Conservation (phyloP, 1,140 invertebrate genomes). For the Lerema accius region DNA sequence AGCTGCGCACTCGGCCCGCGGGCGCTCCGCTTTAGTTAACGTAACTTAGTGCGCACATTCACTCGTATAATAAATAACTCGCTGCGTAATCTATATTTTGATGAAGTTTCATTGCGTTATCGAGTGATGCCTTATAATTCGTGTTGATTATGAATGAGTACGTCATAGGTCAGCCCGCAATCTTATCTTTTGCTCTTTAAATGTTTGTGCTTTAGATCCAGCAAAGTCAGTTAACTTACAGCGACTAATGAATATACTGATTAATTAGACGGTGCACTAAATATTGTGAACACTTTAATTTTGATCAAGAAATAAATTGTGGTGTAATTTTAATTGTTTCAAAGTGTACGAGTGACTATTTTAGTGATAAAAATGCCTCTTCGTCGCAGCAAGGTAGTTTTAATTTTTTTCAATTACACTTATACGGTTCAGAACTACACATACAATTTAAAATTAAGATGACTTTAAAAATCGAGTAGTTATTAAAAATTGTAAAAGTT, state of each 20-base stretch:
- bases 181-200: conserved; percentile 78
- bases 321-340: not conserved
- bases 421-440: conserved; percentile 16
- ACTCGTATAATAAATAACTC: conserved; percentile 51
- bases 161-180: conserved; percentile 73
- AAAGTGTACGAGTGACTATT: conserved; percentile 34
- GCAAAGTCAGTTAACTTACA: conserved; percentile 71
- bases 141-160: conserved; percentile 73
- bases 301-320: not conserved
- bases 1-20: conserved; percentile 49
- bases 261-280: conserved; percentile 19
- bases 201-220: conserved; percentile 74
- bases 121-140: conserved; percentile 70
- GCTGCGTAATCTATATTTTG: conserved; percentile 70
- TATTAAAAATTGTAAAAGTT: too few relatives aligned
- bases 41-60: conserved; percentile 46
- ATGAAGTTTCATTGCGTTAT: conserved; percentile 60
- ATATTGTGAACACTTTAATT: conserved; percentile 10
- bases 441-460: too few relatives aligned
- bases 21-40: conserved; percentile 36
- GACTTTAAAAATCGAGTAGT: too few relatives aligned
- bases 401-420: too few relatives aligned
- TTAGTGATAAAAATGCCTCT: conserved; percentile 69
- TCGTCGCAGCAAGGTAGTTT: conserved; percentile 73
- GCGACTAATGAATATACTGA: conserved; percentile 52